Percentiles rank a stretch among this genome's conserved stretches.
phyloP scores from a whole-genome alignment of 53 echinoderm and acorn worm species.

The Holothuria scabra region DNA sequence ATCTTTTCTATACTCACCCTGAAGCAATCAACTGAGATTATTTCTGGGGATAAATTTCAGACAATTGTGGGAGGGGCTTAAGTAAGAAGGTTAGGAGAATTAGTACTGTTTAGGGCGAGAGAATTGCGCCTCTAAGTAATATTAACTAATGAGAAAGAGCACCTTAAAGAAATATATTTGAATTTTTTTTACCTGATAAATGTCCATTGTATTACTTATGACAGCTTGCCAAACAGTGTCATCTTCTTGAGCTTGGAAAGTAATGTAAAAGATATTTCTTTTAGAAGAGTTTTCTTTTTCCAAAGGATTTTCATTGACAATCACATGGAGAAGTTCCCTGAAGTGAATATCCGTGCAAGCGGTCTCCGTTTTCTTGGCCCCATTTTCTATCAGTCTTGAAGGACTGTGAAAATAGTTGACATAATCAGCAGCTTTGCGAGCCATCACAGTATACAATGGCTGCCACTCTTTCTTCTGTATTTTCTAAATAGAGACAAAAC shows the following conservation, averaged over 20 bases:
- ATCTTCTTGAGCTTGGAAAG: constrained; percentile 80
- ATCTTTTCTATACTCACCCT: no score
- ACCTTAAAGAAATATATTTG: no score
- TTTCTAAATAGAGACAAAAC: constrained; percentile 59
- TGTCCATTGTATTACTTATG: constrained; percentile 67
- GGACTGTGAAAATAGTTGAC: constrained; percentile 76
- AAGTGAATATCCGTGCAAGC: constrained; percentile 72
- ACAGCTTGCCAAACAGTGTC: constrained; percentile 88
- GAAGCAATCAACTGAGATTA: no score
- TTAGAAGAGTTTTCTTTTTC: constrained; percentile 54
- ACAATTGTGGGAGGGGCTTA: no score
- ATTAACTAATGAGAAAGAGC: no score
- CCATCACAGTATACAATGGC: constrained; percentile 62
- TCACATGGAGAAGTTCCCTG: constrained; percentile 69
- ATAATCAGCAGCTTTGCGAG: constrained; percentile 50
- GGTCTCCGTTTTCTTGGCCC: not conserved
- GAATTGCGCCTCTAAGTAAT: no score
- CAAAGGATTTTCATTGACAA: constrained; percentile 80
- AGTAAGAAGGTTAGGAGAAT: no score
- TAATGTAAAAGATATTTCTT: constrained; percentile 64
- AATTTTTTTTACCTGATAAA: constrained; percentile 73
- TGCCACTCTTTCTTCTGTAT: constrained; percentile 69
- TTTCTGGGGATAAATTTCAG: no score
- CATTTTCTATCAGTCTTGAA: not conserved
- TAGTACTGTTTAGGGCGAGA: no score